These are phyloP conservation scores for Hypomecis punctinalis DNA, from an alignment of 2,888 invertebrate species.

Conservation along the genomic window DNA sequence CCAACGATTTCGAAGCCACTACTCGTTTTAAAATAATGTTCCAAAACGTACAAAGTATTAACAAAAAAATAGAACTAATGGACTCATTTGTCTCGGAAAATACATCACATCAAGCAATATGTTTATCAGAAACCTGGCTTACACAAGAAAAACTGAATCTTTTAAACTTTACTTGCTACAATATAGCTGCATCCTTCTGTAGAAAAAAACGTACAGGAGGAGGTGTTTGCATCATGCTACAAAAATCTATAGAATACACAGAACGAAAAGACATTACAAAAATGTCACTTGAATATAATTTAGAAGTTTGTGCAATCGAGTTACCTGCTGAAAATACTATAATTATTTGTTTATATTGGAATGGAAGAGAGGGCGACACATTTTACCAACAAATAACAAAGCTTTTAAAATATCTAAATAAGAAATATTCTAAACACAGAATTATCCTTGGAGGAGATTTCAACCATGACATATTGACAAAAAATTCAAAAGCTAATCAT, in stretches of 20 bases:
- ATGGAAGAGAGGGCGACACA: neutral
- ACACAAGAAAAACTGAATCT: neutral
- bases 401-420: neutral
- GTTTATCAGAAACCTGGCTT: slow-evolving; percentile 5
- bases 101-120: neutral
- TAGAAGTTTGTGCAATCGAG: slow-evolving; percentile 9
- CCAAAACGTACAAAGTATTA: slow-evolving; percentile 6
- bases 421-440: slow-evolving; percentile 3
- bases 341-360: slow-evolving; percentile 5
- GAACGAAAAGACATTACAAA: slow-evolving; percentile 6
- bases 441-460: neutral
- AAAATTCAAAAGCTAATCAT: neutral
- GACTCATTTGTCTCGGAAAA: neutral
- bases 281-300: neutral
- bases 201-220: slow-evolving; percentile 1
- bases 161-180: slow-evolving; percentile 1
- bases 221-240: neutral
- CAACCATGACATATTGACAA: neutral
- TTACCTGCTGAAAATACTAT: neutral
- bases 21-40: slow-evolving; percentile 3
- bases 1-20: neutral
- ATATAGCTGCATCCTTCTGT: slow-evolving; percentile 4
- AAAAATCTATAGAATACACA: too few species aligned
- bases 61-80: neutral
- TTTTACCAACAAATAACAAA: slow-evolving; percentile 5